Base-by-base conservation (phyloP, 1,140 invertebrate genomes). In the Holotrichia oblita region DNA sequence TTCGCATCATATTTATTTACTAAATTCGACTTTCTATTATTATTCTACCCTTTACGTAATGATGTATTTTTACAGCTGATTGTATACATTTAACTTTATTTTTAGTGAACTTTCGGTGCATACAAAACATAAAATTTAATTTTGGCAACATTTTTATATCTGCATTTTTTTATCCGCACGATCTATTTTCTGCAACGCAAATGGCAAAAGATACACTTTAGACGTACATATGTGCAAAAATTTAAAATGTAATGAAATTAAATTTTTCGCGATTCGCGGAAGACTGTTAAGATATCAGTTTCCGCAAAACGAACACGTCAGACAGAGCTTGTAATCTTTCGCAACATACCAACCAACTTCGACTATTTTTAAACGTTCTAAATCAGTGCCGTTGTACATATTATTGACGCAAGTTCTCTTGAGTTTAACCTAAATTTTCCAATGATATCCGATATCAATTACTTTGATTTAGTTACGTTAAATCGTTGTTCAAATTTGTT, bases 341-440 rank as follows among this genome's bases (percentile, higher is more conserved):
- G 61, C 61, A 69, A 69, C 27, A 17, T 20, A 34, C 20, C 61
- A 34, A 27, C 61, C 22, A 22, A 34, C 48, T 55, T 55, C 12
- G 27, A 69, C 61, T 69, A 69, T 69, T 69, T 69, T 69, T 69
- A 69, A 69, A 27, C 61, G 22, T 34, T 27, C 61, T 69, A 69
- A 69, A 69, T 69, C 61, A 69, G 61, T 34, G 61, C 27, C 22
- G 61, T 69, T 69, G 20, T 69, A 69, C 27, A 69, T 69, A 69
- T 69, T 69, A 69, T 69, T 69, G 61, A 69, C 61, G 61, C 22
- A 69, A 69, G 61, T 34, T 69, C 61, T 69, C 20, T 24, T 69
- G 61, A 69, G 61, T 20, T 69, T 69, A 69, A 69, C 61, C 61
- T 69, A 69, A 69, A 69, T 69, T 22, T 27, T 34, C 61, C 17